Conservation (phyloP, 2,797 vertebrate species). For the Xyrichtys novacula region DNA sequence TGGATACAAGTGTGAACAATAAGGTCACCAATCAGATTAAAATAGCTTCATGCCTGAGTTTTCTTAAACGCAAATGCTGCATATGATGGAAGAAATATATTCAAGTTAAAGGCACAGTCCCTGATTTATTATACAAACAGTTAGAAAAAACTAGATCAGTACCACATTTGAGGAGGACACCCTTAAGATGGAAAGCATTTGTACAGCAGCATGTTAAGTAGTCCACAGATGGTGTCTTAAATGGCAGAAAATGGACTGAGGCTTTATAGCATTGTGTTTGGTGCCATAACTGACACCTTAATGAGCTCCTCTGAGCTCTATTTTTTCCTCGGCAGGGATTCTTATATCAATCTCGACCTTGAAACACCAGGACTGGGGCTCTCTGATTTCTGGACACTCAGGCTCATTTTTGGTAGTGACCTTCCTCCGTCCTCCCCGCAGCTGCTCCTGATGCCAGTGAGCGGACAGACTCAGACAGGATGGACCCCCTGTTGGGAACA, state of each 20-base stretch:
- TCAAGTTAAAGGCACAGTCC: slow-evolving; percentile 3
- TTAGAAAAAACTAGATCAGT: not conserved
- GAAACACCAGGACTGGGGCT: slow-evolving; percentile 55
- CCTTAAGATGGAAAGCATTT: slow-evolving; percentile 15
- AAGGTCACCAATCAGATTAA: slow-evolving; percentile 11
- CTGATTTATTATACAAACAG: not conserved
- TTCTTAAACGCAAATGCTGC: slow-evolving; percentile 8
- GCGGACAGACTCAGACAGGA: slow-evolving; percentile 60
- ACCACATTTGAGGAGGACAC: slow-evolving; percentile 8
- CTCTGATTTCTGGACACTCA: slow-evolving; percentile 69
- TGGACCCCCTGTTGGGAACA: slow-evolving; percentile 71
- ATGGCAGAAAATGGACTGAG: slow-evolving; percentile 50
- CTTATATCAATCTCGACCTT: slow-evolving; percentile 70
- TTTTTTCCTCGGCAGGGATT: slow-evolving; percentile 50
- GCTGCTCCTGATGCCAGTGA: slow-evolving; percentile 77
- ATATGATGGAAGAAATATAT: not conserved
- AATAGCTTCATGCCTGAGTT: not conserved
- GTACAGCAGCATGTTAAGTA: slow-evolving; percentile 37
- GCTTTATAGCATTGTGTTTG: slow-evolving; percentile 50
- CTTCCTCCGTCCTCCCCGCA: slow-evolving; percentile 77
- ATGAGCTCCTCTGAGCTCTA: slow-evolving; percentile 67
- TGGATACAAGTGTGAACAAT: slow-evolving; percentile 19
- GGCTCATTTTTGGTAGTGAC: slow-evolving; percentile 70
- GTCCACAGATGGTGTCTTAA: slow-evolving; percentile 21
- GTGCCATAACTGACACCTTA: slow-evolving; percentile 55